Percentiles rank a stretch among this genome's conserved stretches.
Conservation (phyloP, 2,888 invertebrate genomes). For the Andrena fulva region DNA sequence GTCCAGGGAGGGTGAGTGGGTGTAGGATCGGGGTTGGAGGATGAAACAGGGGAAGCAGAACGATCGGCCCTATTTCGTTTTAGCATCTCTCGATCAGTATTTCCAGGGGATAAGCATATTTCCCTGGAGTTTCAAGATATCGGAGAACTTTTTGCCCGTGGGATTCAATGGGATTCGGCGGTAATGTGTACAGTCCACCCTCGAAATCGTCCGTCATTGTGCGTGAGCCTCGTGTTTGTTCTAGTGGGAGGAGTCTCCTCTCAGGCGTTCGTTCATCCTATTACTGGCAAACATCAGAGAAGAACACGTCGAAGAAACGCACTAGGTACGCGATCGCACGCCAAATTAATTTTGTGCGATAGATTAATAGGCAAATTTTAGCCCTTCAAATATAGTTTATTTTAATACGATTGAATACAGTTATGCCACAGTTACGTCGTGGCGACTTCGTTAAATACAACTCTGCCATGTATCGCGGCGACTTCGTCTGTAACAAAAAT, state of each 20-base stretch:
- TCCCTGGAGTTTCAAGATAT: conserved; percentile 74
- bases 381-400: no score
- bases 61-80: conserved; percentile 52
- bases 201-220: conserved; percentile 65
- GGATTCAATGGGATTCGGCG: conserved; percentile 67
- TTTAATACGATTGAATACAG: no score
- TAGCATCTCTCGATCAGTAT: conserved; percentile 70
- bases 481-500: no score
- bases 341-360: no score
- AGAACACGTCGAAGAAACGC: neutral
- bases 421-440: no score
- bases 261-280: neutral
- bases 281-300: conserved; percentile 18
- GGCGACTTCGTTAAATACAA: no score
- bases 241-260: conserved; percentile 42
- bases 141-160: conserved; percentile 71
- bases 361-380: no score
- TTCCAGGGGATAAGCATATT: conserved; percentile 77
- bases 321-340: no score
- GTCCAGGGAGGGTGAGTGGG: neutral
- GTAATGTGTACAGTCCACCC: conserved; percentile 73
- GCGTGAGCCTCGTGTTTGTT: conserved; percentile 45
- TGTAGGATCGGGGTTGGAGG: neutral
- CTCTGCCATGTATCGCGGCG: no score
- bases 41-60: conserved; percentile 6